Percentiles rank a stretch among this genome's conserved stretches.
Conservation (phyloP, 2,888 invertebrate genomes). For the Alviniconcha strummeri region DNA sequence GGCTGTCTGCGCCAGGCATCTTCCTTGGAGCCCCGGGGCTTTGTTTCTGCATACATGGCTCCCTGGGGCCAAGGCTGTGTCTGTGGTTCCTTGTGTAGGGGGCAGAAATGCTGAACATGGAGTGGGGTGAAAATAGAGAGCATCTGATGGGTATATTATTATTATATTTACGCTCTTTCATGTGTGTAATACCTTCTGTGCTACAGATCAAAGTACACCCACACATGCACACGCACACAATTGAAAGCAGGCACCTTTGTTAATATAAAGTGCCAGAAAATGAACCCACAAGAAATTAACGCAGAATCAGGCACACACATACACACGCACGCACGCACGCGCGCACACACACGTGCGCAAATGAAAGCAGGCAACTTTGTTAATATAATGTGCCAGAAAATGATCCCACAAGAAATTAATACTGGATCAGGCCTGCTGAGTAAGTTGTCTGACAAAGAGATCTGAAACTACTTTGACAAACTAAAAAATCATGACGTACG, state of each 20-base stretch:
- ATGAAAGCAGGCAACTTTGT: no score
- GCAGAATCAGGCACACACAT: neutral
- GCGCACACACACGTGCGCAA: no score
- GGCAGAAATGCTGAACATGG: no score
- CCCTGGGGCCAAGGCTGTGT: neutral
- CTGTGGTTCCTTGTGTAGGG: neutral
- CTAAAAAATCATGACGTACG: neutral
- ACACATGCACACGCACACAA: conserved; percentile 17
- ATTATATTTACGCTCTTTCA: neutral
- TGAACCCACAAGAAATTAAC: neutral
- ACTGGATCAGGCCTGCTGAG: no score
- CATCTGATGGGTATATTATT: no score
- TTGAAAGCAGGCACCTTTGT: neutral
- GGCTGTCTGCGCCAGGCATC: no score
- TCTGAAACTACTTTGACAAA: neutral
- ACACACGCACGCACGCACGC: neutral
- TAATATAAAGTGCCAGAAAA: neutral
- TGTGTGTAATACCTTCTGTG: no score
- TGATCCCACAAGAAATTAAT: no score
- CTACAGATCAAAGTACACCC: neutral
- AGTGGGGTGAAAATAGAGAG: no score
- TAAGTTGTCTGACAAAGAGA: no score
- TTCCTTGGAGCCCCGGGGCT: neutral
- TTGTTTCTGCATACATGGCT: neutral
- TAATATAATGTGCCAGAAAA: no score